Conservation (phyloP, 2,888 invertebrate genomes). For the Amblyjoppa proteus region DNA sequence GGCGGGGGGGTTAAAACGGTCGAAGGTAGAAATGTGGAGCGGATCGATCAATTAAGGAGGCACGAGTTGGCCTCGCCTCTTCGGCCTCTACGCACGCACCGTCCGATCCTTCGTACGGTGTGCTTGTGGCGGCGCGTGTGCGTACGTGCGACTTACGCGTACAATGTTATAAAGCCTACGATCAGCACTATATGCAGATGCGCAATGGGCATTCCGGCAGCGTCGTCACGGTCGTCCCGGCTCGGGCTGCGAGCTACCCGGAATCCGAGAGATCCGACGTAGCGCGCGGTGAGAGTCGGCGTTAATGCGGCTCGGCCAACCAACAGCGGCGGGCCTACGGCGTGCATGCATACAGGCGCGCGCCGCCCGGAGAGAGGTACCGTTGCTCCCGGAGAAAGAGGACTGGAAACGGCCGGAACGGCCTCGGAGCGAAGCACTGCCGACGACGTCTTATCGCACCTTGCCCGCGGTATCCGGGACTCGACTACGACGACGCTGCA, state of each 20-base stretch:
- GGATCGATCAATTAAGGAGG: conserved; percentile 59
- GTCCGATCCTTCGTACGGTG: conserved; percentile 10
- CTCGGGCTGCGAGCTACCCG: not conserved
- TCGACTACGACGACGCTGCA: conserved; percentile 21
- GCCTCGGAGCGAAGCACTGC: conserved; percentile 4
- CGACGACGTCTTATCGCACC: conserved; percentile 42
- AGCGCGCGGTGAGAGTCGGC: conserved; percentile 17
- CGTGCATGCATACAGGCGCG: not conserved
- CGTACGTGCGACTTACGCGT: not conserved
- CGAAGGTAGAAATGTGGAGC: conserved; percentile 47
- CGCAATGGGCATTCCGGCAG: conserved; percentile 41
- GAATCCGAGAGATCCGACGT: conserved; percentile 24
- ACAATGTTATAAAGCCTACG: not conserved
- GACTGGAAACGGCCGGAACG: conserved; percentile 14
- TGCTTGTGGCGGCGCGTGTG: not conserved
- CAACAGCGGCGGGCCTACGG: not conserved
- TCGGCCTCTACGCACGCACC: conserved; percentile 13
- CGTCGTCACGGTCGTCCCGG: conserved; percentile 15
- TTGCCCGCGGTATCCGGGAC: conserved; percentile 32
- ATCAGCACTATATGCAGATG: conserved; percentile 26
- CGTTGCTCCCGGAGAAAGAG: conserved; percentile 16
- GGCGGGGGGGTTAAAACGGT: not conserved
- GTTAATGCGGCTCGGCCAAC: not conserved
- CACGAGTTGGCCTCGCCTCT: conserved; percentile 37
- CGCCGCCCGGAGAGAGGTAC: conserved; percentile 1